Conservation (phyloP, 2,113 vertebrate genomes). For the Saguinus imperator region DNA sequence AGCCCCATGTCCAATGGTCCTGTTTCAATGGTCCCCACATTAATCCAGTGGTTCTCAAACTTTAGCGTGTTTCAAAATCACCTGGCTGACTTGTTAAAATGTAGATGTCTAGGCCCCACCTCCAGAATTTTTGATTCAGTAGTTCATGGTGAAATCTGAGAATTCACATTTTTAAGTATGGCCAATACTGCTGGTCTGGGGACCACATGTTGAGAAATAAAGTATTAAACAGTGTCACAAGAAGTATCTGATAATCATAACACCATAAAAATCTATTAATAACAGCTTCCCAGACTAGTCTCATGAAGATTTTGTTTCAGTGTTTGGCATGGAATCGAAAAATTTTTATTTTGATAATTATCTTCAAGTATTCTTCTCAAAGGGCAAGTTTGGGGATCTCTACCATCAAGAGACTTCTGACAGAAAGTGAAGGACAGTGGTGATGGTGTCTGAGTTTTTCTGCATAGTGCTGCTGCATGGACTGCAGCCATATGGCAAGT, state of each 20-base stretch:
- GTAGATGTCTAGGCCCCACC: background rate
- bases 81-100: background rate
- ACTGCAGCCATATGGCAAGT: background rate
- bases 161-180: background rate
- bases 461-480: background rate
- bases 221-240: background rate
- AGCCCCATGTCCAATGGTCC: background rate
- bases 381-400: background rate
- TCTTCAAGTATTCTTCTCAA: background rate
- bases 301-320: background rate
- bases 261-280: background rate
- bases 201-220: background rate
- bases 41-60: background rate
- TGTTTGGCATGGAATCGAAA: background rate
- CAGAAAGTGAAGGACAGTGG: background rate
- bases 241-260: background rate
- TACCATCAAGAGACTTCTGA: background rate
- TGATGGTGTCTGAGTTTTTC: background rate
- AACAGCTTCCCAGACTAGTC: background rate
- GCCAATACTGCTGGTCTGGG: background rate
- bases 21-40: background rate
- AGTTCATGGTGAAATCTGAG: background rate
- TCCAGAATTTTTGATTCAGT: background rate
- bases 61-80: background rate
- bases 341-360: slow-evolving; percentile 30